Evolutionary conservation across 1,140 invertebrate species (phyloP).

Genomic region (Odontomachus brunneus): DNA sequence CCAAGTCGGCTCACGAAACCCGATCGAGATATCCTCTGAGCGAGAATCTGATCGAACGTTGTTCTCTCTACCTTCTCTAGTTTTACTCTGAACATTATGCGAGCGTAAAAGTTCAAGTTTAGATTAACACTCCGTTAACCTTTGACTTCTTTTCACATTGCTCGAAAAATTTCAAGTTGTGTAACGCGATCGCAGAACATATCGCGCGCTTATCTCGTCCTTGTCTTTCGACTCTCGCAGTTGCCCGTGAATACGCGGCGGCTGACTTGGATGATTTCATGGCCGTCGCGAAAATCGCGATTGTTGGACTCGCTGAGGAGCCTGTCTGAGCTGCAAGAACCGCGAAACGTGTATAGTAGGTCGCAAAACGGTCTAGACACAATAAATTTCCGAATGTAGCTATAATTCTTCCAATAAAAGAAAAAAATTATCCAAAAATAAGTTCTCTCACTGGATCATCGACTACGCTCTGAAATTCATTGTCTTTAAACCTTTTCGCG

Average conservation of each 20-base stretch:
- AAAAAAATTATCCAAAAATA: no score
- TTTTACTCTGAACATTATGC: background rate
- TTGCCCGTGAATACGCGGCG: slow-evolving; percentile 20
- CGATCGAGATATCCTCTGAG: background rate
- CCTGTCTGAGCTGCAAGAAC: slow-evolving; percentile 19
- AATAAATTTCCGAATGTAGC: no score
- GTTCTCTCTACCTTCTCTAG: background rate
- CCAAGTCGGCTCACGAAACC: background rate
- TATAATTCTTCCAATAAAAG: no score
- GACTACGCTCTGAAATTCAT: no score
- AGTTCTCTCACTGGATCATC: no score
- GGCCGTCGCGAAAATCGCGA: slow-evolving; percentile 20
- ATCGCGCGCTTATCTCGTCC: no score
- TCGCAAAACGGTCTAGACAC: no score
- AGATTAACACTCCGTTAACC: background rate
- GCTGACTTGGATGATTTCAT: background rate
- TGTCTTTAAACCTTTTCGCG: no score
- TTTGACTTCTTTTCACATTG: background rate
- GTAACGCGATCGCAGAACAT: background rate
- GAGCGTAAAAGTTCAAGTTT: background rate
- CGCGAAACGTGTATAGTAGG: slow-evolving; percentile 21
- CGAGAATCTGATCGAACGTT: background rate
- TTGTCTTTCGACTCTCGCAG: background rate
- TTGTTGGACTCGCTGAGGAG: slow-evolving; percentile 18
- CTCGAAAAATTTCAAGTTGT: background rate